Conservation (phyloP, 2,888 invertebrate genomes). For the Thelaira solivaga region DNA sequence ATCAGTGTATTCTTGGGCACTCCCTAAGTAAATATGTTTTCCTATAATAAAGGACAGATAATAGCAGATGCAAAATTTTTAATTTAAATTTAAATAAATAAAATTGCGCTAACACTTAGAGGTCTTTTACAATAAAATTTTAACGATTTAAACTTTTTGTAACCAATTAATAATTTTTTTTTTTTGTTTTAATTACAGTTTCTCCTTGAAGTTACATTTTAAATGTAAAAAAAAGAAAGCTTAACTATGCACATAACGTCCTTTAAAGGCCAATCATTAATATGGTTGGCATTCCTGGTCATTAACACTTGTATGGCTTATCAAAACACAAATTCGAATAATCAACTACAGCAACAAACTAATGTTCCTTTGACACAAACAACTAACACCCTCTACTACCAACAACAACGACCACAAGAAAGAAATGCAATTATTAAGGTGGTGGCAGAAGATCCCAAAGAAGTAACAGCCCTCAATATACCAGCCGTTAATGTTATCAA, state of each 20-base stretch:
- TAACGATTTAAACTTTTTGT: no score
- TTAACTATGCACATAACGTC: constrained; percentile 33
- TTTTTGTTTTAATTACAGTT: not conserved
- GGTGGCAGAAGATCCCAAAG: constrained; percentile 25
- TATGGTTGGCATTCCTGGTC: constrained; percentile 47
- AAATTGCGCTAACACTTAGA: no score
- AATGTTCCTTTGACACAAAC: constrained; percentile 59
- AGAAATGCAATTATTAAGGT: not conserved
- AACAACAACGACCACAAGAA: constrained; percentile 30
- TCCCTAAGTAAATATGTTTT: no score
- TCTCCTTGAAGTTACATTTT: not conserved
- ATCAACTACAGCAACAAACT: constrained; percentile 59
- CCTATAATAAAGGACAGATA: no score
- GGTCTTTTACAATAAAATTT: no score
- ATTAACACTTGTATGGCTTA: constrained; percentile 50
- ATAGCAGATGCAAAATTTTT: no score
- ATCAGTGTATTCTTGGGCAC: no score
- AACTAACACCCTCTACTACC: constrained; percentile 23
- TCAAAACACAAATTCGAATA: constrained; percentile 58
- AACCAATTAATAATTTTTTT: not conserved
- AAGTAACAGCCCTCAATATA: constrained; percentile 44
- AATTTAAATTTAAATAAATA: no score
- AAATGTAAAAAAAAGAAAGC: constrained; percentile 44
- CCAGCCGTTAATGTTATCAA: constrained; percentile 53
- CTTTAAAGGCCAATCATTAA: constrained; percentile 18